Base-by-base conservation (phyloP, 2,113 vertebrate species). In the Heloderma charlesbogerti region DNA sequence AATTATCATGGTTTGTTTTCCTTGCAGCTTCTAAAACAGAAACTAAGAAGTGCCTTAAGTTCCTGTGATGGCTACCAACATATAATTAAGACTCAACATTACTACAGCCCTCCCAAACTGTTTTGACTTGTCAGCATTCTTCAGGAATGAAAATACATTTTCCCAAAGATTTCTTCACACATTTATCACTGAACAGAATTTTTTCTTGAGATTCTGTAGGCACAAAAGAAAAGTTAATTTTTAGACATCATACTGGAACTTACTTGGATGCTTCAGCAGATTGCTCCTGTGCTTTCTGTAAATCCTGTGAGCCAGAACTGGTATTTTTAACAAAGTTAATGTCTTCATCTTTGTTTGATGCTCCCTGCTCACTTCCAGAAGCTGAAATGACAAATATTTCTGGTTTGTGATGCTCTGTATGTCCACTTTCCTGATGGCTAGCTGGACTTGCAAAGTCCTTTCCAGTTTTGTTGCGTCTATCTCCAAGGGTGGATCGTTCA, bases 401-500 rank as follows among this genome's bases (percentile, higher is more conserved):
- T 80, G 1, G 81, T 93, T 95, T 93, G 0, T 0, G 51, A 63
- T 1, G 22, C 80, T 93, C 84, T 82, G 43, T 69, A 40, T 83
- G 67, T 3, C 1, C 2, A 22, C 92, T 94, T 69, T 95, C 91
- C 0, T 16, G 92, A 89, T 29, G 66, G 43, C 87, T 91, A 77
- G 85, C 74, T 57, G 66, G 90, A 80, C 51, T 92, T 90, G 86
- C 93, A 82, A 94, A 94, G 75, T 96, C 95, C 86, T 96, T 97
- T 91, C 94, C 96, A 85, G 92, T 88, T 94, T 89, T 97, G 67
- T 77, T 92, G 72, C 74, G 93, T n/a, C 94, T 95, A 95, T 96
- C 95, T 95, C 91, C 96, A 57, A 94, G 88, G 84, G 93, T 72
- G 75, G 95, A 89, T 0, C 95, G 94, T 90, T 97, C 97, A 63